Base-by-base conservation (phyloP, 2,888 invertebrate species). In the Zele albiditarsus region DNA sequence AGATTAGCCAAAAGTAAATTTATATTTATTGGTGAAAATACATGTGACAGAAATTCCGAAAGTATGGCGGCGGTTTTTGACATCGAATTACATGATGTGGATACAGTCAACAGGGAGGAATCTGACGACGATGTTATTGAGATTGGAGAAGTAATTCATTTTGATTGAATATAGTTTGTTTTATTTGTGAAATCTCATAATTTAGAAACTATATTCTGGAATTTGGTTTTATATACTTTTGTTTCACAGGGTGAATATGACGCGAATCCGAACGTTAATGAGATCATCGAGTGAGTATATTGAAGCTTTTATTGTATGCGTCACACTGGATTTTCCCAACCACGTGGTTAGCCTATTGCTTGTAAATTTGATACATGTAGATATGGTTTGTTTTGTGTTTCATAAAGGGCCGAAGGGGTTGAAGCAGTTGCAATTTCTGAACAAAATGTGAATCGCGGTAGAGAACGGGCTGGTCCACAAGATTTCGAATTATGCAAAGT, bases 91-190 rank as follows among this genome's bases (percentile, higher is more conserved):
- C 94, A 94, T 87, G 94, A 94, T 89, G 91, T 89, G 79, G 93
- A 93, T 88, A 90, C 92, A 79, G 92, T 92, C 83, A 91, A 92
- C 81, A 93, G 92, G 87, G 94, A 95, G 90, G 94, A 95, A 88
- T 95, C 95, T 86, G 95, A 96, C 84, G 97, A 97, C 90, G 97
- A 98, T 91, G 94, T 94, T 89, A 94, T 97, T 88, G 96, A 96
- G 88, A 92, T 95, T 81, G 95, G 96, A 91, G 95, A 95, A 94
- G 97, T 96, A 93, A 92, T 90, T 60, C n/a, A 38, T 23, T 6
- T n/a, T 14, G 16, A 42, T 57, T 27, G n/a, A 3, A 23, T 38
- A 14, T 53, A 33, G 10, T 73, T 60, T 49, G 1, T 20, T 25
- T 53, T 23, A 46, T 27, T n/a, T 14, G 42, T 58, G 8, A 28